Base-by-base conservation (phyloP, 2,797 vertebrate species). In the Oryzias dopingdopingensis region DNA sequence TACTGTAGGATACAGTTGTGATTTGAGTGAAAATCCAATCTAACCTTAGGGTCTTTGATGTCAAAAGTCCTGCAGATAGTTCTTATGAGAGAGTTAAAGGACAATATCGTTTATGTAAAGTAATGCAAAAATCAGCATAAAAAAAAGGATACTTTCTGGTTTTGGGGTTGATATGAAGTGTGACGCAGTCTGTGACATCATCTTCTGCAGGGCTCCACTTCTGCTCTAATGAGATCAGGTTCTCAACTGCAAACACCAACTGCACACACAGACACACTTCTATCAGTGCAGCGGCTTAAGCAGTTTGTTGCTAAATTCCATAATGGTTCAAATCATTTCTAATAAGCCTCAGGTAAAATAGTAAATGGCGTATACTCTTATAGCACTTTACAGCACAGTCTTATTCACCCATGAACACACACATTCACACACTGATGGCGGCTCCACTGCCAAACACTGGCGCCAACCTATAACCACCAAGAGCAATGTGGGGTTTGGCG, bases 61-160 rank as follows among this genome's bases (percentile, higher is more conserved):
- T 99, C 94, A 5, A 95, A 96, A 3, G 93, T 95, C 79, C 93
- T 93, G 88, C 96, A 98, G 73, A 93, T 62, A 52, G 91, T 89
- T 93, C 97, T 98, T 86, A 64, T 68, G 37, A 55, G 56, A 42
- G 2, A 23, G 84, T 95, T 94, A 93, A 97, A 92, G 91, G 81
- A 64, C 2, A 54, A 16, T 32, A 42, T 12, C 42, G 17, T 37
- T 40, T 18, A 5, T 47, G 17, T 44, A 29, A 18, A 1, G 18
- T 42, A 69, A 22, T 15, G 46, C 49, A 32, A 37, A 12, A 4
- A 37, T 20, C 23, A 16, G 16, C 14, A 14, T 5, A 2, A 17
- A 4, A 42, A 42, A 64, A 93, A 95, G 92, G 96, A 96, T 99
- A 99, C 97, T 97, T 98, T 57, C 91, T 94, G 41, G 95, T 94